phyloP scores from a whole-genome alignment of 2,888 invertebrate genomes.

The Trachelus troglodyta region DNA sequence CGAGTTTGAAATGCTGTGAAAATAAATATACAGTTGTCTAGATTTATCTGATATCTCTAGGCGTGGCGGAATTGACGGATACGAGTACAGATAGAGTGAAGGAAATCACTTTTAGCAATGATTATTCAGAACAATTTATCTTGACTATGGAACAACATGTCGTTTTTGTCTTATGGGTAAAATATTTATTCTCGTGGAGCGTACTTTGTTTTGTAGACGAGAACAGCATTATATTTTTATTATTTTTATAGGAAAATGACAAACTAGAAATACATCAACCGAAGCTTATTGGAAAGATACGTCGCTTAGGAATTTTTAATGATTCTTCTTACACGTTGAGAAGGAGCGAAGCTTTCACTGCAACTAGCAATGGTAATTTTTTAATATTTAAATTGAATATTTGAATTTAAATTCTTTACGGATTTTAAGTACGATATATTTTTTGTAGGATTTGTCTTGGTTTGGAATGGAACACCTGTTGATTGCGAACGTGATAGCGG shows the following conservation, averaged over 20 bases:
- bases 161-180: conserved; percentile 63
- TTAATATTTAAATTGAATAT: neutral
- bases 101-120: conserved; percentile 61
- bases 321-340: conserved; percentile 69
- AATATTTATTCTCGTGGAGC: neutral
- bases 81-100: conserved; percentile 36
- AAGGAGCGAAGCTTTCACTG: conserved; percentile 68
- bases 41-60: conserved; percentile 25
- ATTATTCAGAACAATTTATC: conserved; percentile 62
- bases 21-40: neutral
- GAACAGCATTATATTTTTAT: neutral
- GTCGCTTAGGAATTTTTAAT: conserved; percentile 63
- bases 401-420: neutral
- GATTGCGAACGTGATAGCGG: neutral
- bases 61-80: conserved; percentile 31
- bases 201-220: neutral
- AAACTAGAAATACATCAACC: conserved; percentile 12
- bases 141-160: conserved; percentile 62
- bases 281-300: conserved; percentile 7
- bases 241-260: conserved; percentile 17
- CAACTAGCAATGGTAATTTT: conserved; percentile 43
- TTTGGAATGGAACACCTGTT: conserved; percentile 35
- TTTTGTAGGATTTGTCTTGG: conserved; percentile 39
- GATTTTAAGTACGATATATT: neutral
- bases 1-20: neutral